These are phyloP conservation scores for Bergia sp. DNA, from an alignment of 92 coral and sea anemone species.

Conservation along the genomic window DNA sequence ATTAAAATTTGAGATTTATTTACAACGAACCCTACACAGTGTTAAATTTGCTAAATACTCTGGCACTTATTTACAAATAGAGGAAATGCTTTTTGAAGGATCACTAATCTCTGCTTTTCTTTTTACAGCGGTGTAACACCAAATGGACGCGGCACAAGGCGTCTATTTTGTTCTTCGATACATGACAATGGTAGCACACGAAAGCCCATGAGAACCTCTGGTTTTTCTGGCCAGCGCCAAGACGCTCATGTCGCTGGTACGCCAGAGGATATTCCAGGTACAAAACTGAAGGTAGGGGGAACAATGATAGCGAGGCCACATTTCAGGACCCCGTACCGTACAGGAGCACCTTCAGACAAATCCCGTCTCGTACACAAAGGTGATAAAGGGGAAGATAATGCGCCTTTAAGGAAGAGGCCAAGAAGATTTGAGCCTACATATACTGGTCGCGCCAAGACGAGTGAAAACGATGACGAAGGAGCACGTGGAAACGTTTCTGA, in stretches of 20 bases:
- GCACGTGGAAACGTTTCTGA: not conserved
- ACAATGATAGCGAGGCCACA: constrained; percentile 30
- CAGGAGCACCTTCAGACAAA: constrained; percentile 4
- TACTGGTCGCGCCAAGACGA: not conserved
- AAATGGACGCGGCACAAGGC: constrained; percentile 1
- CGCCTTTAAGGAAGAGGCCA: constrained; percentile 25
- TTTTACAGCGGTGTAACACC: not conserved
- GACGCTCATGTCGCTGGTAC: not conserved
- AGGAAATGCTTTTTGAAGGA: not conserved
- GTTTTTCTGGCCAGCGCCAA: not conserved
- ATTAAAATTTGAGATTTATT: not conserved
- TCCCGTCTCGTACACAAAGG: not conserved
- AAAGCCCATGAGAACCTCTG: not conserved
- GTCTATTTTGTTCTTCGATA: not conserved
- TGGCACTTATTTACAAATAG: not conserved
- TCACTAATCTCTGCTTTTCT: not conserved
- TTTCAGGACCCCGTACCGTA: constrained; percentile 35
- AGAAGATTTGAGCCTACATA: not conserved
- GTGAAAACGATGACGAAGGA: not conserved
- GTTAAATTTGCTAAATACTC: no score
- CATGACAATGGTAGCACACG: not conserved
- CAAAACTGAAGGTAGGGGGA: not conserved
- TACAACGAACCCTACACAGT: not conserved
- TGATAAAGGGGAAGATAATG: not conserved
- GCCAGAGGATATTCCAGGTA: not conserved